Base-by-base conservation (phyloP, 2,888 invertebrate genomes). In the Sisyra terminalis region DNA sequence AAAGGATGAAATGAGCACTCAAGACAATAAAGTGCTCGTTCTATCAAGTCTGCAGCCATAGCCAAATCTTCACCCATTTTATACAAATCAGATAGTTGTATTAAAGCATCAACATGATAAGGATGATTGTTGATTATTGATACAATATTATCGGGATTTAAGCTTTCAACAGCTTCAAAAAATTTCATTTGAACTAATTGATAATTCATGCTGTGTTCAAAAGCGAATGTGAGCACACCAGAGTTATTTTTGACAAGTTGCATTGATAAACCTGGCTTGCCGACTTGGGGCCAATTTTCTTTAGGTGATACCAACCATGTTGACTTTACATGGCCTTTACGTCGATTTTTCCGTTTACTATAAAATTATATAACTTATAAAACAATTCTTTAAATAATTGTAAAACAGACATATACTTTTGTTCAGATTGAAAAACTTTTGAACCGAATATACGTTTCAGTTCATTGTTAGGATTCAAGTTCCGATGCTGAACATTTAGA, bases 31-130 rank as follows among this genome's bases (percentile, higher is more conserved):
- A 90, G 59, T 2, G 86, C 83, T 46, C 82, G 64, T 58, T 89
- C 88, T 45, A 86, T 74, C 6, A 87, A 64, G 57, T 83, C 81
- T 17, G 83, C 77, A 4, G 85, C 82, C 67, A 78, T 75, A 40
- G 81, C 75, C 46, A 76, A 67, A 59, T 88, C 85, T 55, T 88
- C 87, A 46, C 75, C 79, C 55, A 84, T 68, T 53, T 75, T 74
- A 56, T 80, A 84, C 40, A 87, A 68, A 57, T 88, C 87, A 44
- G 85, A 81, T 34, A 87, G 61, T 58, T 88, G 87, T 44, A 88
- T 70, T 40, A 86, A 62, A 1, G 82, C 73, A 58, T 87, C 86
- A 30, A 88, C 74, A 53, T 89, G 87, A 55, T 81, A 85, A 1
- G 84, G 81, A 57, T 84, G 73, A 24, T 72, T 64, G 51, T 80